phyloP scores from a whole-genome alignment of 2,113 vertebrate species.

The Chinchilla lanigera region DNA sequence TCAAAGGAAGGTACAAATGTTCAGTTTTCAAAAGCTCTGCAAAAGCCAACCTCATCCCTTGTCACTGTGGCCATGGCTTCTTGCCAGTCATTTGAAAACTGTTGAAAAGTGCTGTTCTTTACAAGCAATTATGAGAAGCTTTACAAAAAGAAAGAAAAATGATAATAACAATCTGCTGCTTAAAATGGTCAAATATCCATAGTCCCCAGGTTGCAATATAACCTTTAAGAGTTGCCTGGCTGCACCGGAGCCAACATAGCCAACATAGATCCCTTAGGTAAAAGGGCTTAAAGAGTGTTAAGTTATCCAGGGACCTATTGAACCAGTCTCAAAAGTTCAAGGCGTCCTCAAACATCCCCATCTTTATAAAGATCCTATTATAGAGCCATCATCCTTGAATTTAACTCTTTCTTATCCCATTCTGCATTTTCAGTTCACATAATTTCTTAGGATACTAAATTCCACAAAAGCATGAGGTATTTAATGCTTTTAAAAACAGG shows the following conservation, averaged over 20 bases:
- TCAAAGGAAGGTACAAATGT: slow-evolving; percentile 78
- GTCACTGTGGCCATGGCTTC: slow-evolving; percentile 41
- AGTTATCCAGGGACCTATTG: slow-evolving; percentile 7
- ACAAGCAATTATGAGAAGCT: slow-evolving; percentile 65
- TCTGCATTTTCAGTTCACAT: slow-evolving; percentile 41
- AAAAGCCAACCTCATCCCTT: slow-evolving; percentile 70
- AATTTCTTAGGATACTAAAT: slow-evolving; percentile 39
- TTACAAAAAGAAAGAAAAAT: slow-evolving; percentile 45
- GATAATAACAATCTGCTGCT: slow-evolving; percentile 28
- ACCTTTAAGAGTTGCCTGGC: slow-evolving; percentile 11
- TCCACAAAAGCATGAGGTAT: slow-evolving; percentile 40
- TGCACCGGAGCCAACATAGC: neutral
- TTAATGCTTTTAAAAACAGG: neutral
- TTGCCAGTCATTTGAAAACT: slow-evolving; percentile 70
- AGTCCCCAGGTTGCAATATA: neutral
- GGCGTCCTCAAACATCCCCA: slow-evolving; percentile 19
- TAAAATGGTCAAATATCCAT: slow-evolving; percentile 17
- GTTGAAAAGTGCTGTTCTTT: slow-evolving; percentile 50
- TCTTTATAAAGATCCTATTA: slow-evolving; percentile 48
- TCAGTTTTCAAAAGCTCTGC: slow-evolving; percentile 74
- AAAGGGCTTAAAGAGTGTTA: slow-evolving; percentile 13
- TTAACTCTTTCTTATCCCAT: slow-evolving; percentile 15
- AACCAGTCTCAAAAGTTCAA: slow-evolving; percentile 13
- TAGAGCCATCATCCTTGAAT: neutral
- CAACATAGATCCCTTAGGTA: neutral